phyloP scores from a whole-genome alignment of 2,888 invertebrate genomes.

The Acronicta aceris region DNA sequence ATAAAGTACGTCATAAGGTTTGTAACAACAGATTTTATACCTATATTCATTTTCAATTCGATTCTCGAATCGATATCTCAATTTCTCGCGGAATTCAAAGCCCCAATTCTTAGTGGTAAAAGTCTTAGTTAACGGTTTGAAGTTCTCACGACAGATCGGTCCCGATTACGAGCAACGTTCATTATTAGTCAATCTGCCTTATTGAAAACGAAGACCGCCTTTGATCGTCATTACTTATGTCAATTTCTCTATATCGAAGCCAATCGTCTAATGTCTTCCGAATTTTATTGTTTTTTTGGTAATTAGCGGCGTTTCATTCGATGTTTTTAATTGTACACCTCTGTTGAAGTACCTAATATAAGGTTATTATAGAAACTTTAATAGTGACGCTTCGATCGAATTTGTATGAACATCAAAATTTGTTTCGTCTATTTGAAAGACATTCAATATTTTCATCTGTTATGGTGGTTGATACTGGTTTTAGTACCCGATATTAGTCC shows the following conservation, averaged over 20 bases:
- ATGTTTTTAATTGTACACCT: conserved; percentile 64
- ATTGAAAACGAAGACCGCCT: conserved; percentile 83
- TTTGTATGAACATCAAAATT: conserved; percentile 28
- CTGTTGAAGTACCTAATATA: conserved; percentile 37
- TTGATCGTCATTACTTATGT: conserved; percentile 77
- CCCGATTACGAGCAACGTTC: conserved; percentile 79
- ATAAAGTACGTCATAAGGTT: too few relatives aligned
- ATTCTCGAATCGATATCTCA: background rate
- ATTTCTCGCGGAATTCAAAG: conserved; percentile 60
- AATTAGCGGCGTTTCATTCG: conserved; percentile 70
- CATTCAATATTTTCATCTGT: conserved; percentile 20
- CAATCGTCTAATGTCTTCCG: conserved; percentile 63
- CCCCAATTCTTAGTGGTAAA: conserved; percentile 79
- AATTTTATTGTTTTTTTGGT: conserved; percentile 69
- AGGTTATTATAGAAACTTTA: conserved; percentile 55
- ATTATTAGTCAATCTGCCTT: conserved; percentile 87
- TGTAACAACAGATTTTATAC: background rate
- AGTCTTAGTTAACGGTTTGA: conserved; percentile 78
- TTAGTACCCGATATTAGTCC: background rate
- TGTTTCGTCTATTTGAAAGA: conserved; percentile 29
- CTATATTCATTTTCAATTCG: background rate
- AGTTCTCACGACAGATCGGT: conserved; percentile 87
- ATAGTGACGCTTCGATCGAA: conserved; percentile 52
- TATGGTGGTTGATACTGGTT: background rate
- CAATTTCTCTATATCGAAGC: conserved; percentile 77